Percentiles rank a stretch among this genome's conserved stretches.
phyloP scores from a whole-genome alignment of 1,140 invertebrate genomes.

The Drosophila pallidifrons region DNA sequence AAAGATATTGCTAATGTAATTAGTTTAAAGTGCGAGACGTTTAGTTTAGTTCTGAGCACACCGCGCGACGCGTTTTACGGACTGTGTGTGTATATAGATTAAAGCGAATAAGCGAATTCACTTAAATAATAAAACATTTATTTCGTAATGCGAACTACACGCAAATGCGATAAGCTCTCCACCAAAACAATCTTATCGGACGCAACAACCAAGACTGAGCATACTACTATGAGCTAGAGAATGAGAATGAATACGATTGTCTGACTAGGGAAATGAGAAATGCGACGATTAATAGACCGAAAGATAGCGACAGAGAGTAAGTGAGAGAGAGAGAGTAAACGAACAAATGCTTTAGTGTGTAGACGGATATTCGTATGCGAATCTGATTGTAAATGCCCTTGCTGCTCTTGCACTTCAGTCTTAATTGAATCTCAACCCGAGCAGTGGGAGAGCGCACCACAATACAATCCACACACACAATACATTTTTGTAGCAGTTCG shows the following conservation, averaged over 20 bases:
- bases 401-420: slow-evolving; percentile 45
- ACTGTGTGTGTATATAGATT: slow-evolving; percentile 48
- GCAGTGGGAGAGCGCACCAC: slow-evolving; percentile 25
- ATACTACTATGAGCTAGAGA: not conserved
- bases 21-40: slow-evolving; percentile 2
- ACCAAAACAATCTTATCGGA: slow-evolving; percentile 70
- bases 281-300: slow-evolving; percentile 4
- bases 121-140: slow-evolving; percentile 73
- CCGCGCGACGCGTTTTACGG: slow-evolving; percentile 17
- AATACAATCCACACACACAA: not conserved
- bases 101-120: slow-evolving; percentile 65
- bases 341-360: not conserved
- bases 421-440: slow-evolving; percentile 68
- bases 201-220: slow-evolving; percentile 18
- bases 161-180: slow-evolving; percentile 53
- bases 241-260: too few species aligned
- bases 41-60: slow-evolving; percentile 3
- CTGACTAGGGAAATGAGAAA: not conserved
- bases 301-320: not conserved
- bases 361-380: slow-evolving; percentile 24
- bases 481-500: not conserved
- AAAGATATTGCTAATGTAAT: slow-evolving; percentile 12
- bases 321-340: not conserved
- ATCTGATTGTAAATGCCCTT: slow-evolving; percentile 41
- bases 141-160: slow-evolving; percentile 45